Evolutionary conservation across 2,888 invertebrate species (phyloP).

Genomic region (Acanthopleura granulata): DNA sequence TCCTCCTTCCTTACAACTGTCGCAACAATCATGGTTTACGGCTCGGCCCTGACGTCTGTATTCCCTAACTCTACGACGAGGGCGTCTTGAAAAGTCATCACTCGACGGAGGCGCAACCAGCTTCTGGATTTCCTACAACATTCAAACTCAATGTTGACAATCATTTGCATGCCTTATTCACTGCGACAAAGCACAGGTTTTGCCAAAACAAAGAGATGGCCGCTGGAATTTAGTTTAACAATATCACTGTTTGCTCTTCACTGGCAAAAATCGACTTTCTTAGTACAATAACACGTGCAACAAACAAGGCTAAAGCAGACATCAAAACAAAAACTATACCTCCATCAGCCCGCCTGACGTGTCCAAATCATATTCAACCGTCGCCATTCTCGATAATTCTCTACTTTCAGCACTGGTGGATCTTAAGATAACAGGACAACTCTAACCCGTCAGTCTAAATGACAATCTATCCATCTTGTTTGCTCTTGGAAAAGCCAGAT

Average conservation of each 20-base stretch:
- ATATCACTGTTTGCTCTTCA: too few species aligned
- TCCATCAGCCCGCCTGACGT: constrained; percentile 88
- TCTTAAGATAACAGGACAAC: not conserved
- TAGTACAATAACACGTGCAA: too few species aligned
- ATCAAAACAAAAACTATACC: constrained; percentile 73
- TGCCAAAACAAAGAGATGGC: too few species aligned
- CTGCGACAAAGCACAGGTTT: too few species aligned
- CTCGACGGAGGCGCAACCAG: constrained; percentile 89
- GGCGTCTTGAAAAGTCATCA: constrained; percentile 76
- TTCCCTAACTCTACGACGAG: constrained; percentile 71
- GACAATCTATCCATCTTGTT: constrained; percentile 14
- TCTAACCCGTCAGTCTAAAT: not conserved
- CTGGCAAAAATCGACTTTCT: too few species aligned
- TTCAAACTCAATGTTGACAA: too few species aligned
- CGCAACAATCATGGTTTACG: constrained; percentile 89
- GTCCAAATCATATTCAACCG: constrained; percentile 82
- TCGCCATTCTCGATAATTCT: constrained; percentile 71
- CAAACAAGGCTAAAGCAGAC: not conserved
- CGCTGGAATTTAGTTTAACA: too few species aligned
- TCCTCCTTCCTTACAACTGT: constrained; percentile 94
- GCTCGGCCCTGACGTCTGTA: constrained; percentile 66
- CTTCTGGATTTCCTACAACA: constrained; percentile 84
- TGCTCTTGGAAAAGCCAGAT: constrained; percentile 11
- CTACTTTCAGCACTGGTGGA: too few species aligned
- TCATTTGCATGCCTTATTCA: too few species aligned